phyloP scores from a whole-genome alignment of 2,888 invertebrate species.

The Lordiphosa andalusiaca region DNA sequence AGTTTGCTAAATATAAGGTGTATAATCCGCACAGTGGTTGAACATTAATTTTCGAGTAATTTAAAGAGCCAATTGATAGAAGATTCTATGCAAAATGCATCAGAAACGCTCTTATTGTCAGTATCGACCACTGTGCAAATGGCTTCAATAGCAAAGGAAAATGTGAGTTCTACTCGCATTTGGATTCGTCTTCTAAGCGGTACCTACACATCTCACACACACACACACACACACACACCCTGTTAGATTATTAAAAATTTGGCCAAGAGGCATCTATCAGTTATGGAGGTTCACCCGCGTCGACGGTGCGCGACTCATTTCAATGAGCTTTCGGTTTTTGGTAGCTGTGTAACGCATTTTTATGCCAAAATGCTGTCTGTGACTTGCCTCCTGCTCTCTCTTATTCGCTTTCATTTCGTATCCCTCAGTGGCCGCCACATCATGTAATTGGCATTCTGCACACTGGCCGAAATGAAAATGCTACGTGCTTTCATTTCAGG shows the following conservation, averaged over 20 bases:
- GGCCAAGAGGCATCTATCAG: conserved; percentile 68
- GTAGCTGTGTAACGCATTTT: conserved; percentile 15
- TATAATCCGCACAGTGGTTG: no score
- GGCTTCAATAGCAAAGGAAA: not conserved
- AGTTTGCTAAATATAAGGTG: conserved; percentile 1
- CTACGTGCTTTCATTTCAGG: conserved; percentile 74
- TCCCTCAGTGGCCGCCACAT: conserved; percentile 37
- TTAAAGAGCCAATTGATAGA: no score
- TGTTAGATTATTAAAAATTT: conserved; percentile 69
- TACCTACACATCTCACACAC: conserved; percentile 5
- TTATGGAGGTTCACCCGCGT: conserved; percentile 50
- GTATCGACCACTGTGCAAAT: not conserved
- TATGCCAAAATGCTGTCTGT: conserved; percentile 11
- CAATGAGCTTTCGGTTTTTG: conserved; percentile 56
- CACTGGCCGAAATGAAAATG: conserved; percentile 73
- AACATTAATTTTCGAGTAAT: no score
- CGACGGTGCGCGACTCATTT: conserved; percentile 64
- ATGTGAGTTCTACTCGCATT: conserved; percentile 13
- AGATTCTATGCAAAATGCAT: not conserved
- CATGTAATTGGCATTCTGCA: conserved; percentile 75
- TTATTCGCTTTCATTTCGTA: not conserved
- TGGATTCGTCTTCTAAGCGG: conserved; percentile 2
- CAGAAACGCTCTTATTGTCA: no score
- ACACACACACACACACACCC: conserved; percentile 22
- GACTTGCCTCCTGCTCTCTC: not conserved